Base-by-base conservation (phyloP, 2,797 vertebrate genomes). In the Delichon dasypus region DNA sequence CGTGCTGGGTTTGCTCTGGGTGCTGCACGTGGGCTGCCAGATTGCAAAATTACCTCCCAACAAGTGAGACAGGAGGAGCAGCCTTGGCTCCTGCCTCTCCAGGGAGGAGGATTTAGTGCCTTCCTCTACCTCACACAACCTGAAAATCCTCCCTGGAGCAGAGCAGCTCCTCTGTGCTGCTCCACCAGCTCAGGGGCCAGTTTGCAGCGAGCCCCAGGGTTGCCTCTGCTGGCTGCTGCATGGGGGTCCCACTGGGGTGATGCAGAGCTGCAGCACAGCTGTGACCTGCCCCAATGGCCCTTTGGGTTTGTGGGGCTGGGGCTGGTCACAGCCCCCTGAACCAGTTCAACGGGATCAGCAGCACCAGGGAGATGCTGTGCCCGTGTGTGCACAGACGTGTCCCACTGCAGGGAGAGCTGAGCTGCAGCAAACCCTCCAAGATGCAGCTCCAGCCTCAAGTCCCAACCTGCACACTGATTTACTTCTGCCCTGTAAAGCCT, bases 91-190 rank as follows among this genome's bases (percentile, higher is more conserved):
- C 80, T 10, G 0, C 66, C 51, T 80, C 7, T 4, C 74, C 10
- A 3, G 36, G 30, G 81, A 78, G 89, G 66, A 92, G 90, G 67
- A 76, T 29, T 73, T 15, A 7, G 11, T 71, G 64, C 64, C 48
- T 91, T 93, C 36, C 65, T 93, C 42, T 7, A 5, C 77, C 92
- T 94, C 4, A 1, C 20, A 67, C 58, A 96, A 94, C 95, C 73
- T 29, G 85, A 96, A 94, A 94, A 83, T 93, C 93, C 89, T 95
- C 93, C n/a, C 27, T 0, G 2, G n/a, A 87, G 85, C 82, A n/a
- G 76, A 53, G 62, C 85, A 73, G 89, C 94, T 6, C 8, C 91
- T 51, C 85, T 0, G 25, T 53, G 81, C 74, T 70, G 91, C 84
- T 95, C 78, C 2, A 6, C 79, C 75, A 83, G 89, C 75, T 48